A percentile compares a stretch with the other conserved stretches of the same genome.
These are phyloP conservation scores for Ptychodera flava DNA, from an alignment of 35 echinoderm and acorn worm species.

Conservation along the genomic window DNA sequence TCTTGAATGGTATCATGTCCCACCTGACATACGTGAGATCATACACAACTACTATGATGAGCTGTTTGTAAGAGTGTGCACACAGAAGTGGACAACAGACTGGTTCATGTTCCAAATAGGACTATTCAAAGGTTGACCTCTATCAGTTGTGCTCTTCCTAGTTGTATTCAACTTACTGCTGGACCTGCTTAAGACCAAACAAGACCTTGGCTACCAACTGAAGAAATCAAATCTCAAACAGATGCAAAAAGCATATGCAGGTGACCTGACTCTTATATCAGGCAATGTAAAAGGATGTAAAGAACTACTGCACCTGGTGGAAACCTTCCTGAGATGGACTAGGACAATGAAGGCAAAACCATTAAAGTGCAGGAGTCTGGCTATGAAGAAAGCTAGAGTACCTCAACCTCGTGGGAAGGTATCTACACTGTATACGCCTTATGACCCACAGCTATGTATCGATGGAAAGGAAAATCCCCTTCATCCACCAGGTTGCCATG, in stretches of 20 bases:
- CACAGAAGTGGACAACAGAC: background rate
- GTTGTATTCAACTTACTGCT: conserved; percentile 10
- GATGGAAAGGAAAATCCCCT: background rate
- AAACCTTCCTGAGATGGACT: conserved; percentile 10
- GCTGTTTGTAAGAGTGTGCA: conserved; percentile 6
- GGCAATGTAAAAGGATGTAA: background rate
- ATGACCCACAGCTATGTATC: background rate
- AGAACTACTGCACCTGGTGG: background rate
- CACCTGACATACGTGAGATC: background rate
- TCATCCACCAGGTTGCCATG: background rate
- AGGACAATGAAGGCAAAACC: conserved; percentile 27
- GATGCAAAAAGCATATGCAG: conserved; percentile 8
- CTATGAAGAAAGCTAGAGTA: background rate
- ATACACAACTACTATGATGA: conserved; percentile 9
- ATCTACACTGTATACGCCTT: no score
- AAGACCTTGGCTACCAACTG: background rate
- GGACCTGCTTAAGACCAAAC: background rate
- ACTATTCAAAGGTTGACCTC: conserved; percentile 11
- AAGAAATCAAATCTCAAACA: conserved; percentile 9
- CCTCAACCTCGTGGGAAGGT: no score
- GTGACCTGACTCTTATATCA: conserved; percentile 11
- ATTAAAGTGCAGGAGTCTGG: background rate
- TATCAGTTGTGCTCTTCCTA: conserved; percentile 7
- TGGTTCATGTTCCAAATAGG: conserved; percentile 8
- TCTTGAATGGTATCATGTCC: conserved; percentile 13